Percentiles rank a stretch among this genome's conserved stretches.
These are phyloP conservation scores for Apistogramma diplotaenia DNA, from an alignment of 2,113 vertebrate species.

Conservation along the genomic window DNA sequence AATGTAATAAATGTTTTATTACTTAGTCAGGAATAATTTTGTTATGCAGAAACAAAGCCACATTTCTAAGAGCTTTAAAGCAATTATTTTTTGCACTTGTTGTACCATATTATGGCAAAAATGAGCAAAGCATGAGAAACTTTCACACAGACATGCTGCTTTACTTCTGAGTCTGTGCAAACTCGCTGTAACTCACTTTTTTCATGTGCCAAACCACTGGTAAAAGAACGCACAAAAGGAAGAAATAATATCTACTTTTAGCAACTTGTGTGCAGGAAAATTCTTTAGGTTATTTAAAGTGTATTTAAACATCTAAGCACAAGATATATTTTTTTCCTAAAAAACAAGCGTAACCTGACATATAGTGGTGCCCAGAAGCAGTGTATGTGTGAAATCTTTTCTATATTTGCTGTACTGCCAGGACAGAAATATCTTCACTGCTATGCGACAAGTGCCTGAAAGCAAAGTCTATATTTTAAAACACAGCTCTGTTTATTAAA, in stretches of 20 bases:
- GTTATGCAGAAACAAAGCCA: neutral
- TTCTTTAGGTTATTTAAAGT: slow-evolving; percentile 7
- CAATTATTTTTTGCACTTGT: neutral
- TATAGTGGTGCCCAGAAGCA: neutral
- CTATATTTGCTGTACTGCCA: neutral
- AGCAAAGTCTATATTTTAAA: neutral
- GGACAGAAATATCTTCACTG: neutral
- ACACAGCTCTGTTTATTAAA: slow-evolving; percentile 24
- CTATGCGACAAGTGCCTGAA: neutral
- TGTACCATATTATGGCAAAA: neutral
- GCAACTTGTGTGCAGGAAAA: neutral
- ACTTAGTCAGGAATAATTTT: neutral
- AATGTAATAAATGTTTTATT: neutral
- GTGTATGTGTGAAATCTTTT: slow-evolving; percentile 1
- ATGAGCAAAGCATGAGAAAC: neutral
- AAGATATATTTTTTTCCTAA: neutral
- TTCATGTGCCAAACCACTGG: slow-evolving; percentile 8
- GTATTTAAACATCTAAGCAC: slow-evolving; percentile 26
- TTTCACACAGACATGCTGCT: neutral
- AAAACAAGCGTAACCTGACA: neutral
- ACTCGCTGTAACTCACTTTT: slow-evolving; percentile 2
- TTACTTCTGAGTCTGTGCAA: neutral
- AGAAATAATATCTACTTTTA: slow-evolving; percentile 5
- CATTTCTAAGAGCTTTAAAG: neutral
- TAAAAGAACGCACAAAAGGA: neutral